Evolutionary conservation across 2,888 invertebrate species (phyloP), one percentile per base, ranked within the genome.

Genomic region (Hymenopus coronatus): DNA sequence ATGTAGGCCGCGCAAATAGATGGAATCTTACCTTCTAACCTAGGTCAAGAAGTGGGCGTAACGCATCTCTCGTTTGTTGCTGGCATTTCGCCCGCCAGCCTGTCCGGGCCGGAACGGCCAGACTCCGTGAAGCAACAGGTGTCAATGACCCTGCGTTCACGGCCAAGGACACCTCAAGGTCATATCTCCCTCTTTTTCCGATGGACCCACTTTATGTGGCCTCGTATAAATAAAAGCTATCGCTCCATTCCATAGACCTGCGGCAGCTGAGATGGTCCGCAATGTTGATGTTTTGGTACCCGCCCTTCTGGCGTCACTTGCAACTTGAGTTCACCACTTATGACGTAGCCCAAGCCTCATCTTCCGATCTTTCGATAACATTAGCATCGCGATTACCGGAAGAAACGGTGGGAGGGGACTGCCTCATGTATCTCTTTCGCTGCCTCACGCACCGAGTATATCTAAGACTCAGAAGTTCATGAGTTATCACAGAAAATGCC

Each of bases 101-200:
- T 70, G 54, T 70, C 54, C 54, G 54, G 54, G 20, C 54, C 54
- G 54, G 54, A 54, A 54, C 54, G 54, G 54, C 54, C 54, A 70
- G 54, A 70, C 54, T 70, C 54, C 54, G 54, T 70, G 54, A 84
- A 86, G 25, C 33, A 54, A 85, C 86, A 20, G 28, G 86, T 81
- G 54, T 70, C 86, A 85, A 46, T 54, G 70, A 40, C 85, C 85
- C 28, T 28, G 70, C 46, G 40, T 54, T 54, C 46, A 70, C 28
- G 54, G 28, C 86, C 86, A 86, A 86, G 86, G 86, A 86, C 81
- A 70, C 6, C 15, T 20, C 86, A 86, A 70, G 86, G 86, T 86
- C 81, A n/a, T 70, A 70, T 70, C 25, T 70, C 54, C 54, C 54
- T 70, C 54, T 70, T 70, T 70, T 70, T 70, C 54, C 54, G 6